These are phyloP conservation scores for Ivindomyrus marchei DNA, from an alignment of 2,113 vertebrate genomes.

Conservation along the genomic window DNA sequence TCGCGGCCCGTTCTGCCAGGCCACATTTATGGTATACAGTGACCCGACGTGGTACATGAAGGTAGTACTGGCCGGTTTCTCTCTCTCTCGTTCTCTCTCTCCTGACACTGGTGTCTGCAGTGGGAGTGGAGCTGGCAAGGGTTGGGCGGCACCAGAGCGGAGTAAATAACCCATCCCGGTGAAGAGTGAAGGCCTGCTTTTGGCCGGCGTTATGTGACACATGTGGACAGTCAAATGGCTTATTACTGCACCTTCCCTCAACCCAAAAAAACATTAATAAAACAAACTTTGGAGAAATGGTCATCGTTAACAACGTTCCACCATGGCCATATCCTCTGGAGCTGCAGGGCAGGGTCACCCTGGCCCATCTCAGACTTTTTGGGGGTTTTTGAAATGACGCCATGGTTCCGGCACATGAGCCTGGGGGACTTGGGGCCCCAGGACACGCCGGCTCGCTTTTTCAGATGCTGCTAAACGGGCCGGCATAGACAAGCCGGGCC, in stretches of 20 bases:
- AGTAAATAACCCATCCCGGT: constrained; percentile 58
- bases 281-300: constrained; percentile 46
- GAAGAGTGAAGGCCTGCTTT: constrained; percentile 53
- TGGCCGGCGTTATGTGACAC: constrained; percentile 57
- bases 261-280: constrained; percentile 2
- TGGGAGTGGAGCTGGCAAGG: constrained; percentile 30
- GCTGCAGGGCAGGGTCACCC: constrained; percentile 33
- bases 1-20: constrained; percentile 47
- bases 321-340: constrained; percentile 32
- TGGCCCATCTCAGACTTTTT: not conserved
- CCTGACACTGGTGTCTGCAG: constrained; percentile 51
- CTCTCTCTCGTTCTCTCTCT: constrained; percentile 15
- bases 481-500: not conserved
- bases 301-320: constrained; percentile 49
- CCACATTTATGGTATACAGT: constrained; percentile 50
- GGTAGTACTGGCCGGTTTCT: constrained; percentile 36
- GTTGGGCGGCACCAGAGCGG: constrained; percentile 36
- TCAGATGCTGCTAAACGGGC: not conserved
- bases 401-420: not conserved
- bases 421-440: not conserved
- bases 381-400: not conserved
- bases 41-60: constrained; percentile 47
- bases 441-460: not conserved
- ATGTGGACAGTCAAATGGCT: constrained; percentile 51
- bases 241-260: constrained; percentile 44